Conservation (phyloP, 2,888 invertebrate genomes). For the Drosophila mayaguana region DNA sequence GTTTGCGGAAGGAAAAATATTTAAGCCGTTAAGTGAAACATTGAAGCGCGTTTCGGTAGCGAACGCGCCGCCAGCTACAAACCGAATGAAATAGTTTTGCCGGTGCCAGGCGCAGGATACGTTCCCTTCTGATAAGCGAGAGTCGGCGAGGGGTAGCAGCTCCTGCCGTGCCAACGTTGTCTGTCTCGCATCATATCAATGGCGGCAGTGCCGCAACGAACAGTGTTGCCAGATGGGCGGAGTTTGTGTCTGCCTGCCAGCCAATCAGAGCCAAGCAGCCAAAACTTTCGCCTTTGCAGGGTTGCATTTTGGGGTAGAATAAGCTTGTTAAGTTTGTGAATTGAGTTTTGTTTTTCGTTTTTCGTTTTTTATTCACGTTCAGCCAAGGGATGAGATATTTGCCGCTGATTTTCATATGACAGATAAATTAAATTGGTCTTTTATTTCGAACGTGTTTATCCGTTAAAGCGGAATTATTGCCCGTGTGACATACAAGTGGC, state of each 20-base stretch:
- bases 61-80: conserved; percentile 56
- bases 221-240: conserved; percentile 61
- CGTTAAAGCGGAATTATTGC: conserved; percentile 79
- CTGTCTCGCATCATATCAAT: conserved; percentile 47
- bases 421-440: conserved; percentile 63
- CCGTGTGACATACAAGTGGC: conserved; percentile 49
- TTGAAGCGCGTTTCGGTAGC: conserved; percentile 58
- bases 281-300: conserved; percentile 52
- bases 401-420: conserved; percentile 35
- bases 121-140: conserved; percentile 58
- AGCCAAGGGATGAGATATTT: conserved; percentile 6
- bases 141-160: conserved; percentile 40
- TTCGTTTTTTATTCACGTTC: not conserved
- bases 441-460: conserved; percentile 70
- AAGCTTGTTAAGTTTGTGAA: conserved; percentile 70
- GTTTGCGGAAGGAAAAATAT: conserved; percentile 6
- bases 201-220: conserved; percentile 72
- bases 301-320: conserved; percentile 66
- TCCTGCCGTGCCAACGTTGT: conserved; percentile 24
- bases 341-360: not conserved
- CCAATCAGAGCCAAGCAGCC: conserved; percentile 53
- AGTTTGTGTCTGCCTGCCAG: conserved; percentile 9
- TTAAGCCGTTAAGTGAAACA: conserved; percentile 21
- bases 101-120: conserved; percentile 42
- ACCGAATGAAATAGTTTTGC: conserved; percentile 55